Evolutionary conservation across 2,888 invertebrate genomes (phyloP).

Genomic region (Agriopis leucophaearia): DNA sequence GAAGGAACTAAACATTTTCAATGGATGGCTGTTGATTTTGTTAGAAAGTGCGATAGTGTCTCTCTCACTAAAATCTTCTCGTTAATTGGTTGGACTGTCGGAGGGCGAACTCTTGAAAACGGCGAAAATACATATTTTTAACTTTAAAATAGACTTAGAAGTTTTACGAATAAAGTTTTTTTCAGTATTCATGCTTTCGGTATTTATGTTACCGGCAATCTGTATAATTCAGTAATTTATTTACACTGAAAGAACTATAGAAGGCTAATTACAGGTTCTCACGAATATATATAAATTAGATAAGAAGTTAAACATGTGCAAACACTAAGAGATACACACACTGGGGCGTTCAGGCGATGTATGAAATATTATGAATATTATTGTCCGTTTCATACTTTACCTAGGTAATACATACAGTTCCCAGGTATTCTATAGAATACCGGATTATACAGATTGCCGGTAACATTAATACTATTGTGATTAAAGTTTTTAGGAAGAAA

Average conservation of each 20-base stretch:
- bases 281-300: no score
- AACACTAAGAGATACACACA: no score
- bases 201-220: neutral
- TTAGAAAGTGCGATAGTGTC: neutral
- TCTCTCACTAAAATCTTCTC: neutral
- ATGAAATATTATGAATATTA: no score
- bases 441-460: no score
- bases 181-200: slow-evolving; percentile 4
- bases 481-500: neutral
- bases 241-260: no score
- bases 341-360: no score
- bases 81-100: neutral
- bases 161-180: neutral
- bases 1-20: neutral
- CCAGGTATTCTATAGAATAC: no score
- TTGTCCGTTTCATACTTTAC: no score
- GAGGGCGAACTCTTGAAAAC: neutral
- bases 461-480: neutral
- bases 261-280: no score
- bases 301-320: no score
- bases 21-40: neutral
- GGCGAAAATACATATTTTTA: neutral
- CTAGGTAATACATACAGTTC: no score
- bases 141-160: slow-evolving; percentile 3
- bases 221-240: no score